Evolutionary conservation across 2,888 invertebrate genomes (phyloP), one percentile per base, ranked within the genome.

Genomic region (Lamproptera curius): DNA sequence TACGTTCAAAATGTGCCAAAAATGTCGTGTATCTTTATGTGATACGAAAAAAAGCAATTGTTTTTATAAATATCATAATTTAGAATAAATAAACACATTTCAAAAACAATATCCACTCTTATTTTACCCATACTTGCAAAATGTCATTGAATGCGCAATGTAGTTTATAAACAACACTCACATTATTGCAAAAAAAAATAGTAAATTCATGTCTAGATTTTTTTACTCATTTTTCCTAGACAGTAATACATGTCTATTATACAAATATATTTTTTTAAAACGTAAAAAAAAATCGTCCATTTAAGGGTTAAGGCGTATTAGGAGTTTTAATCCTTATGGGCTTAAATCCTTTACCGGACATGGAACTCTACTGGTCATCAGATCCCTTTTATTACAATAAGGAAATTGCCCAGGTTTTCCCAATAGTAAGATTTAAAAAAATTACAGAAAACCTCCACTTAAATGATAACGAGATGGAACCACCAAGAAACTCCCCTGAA

Each of bases 41-140:
- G 59, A 63, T 58, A 63, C 56, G 50, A 64, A 62, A 60, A 61
- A 62, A 61, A 63, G 53, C 53, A 67, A 63, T 59, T 63, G 60
- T 59, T 62, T 61, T 62, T 59, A 59, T 59, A 59, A 59, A 62
- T 64, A 59, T 58, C 59, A 62, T 56, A 59, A 62, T 63, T 40
- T 46, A 54, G 51, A 50, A 58, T 61, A 57, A 60, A 61, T 61
- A 55, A 60, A 61, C 42, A 62, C 55, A 58, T 57, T 57, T 56
- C 51, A 51, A 58, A 56, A 57, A 58, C 56, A 58, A 56, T 54
- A 55, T 58, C 53, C 53, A 54, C 51, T 57, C 54, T 59, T 58
- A 59, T 58, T 58, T 58, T 59, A 60, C 46, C 57, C 59, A 59
- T 61, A 63, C 61, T 57, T 58, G 53, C 55, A 57, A 57, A 61